Base-by-base conservation (phyloP, 2,888 invertebrate genomes). In the Drosophila atroscutellata region DNA sequence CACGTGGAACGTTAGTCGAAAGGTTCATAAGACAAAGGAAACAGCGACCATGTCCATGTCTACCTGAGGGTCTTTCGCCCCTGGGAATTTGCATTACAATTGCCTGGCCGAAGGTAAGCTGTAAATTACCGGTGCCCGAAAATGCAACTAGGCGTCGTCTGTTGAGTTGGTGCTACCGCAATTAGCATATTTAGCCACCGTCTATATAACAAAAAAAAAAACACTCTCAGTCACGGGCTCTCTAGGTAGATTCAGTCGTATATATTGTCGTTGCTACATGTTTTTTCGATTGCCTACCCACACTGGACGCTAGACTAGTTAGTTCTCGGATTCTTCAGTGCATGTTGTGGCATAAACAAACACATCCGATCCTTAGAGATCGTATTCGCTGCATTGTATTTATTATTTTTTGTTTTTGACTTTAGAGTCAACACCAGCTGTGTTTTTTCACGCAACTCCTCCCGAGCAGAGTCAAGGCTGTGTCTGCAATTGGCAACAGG, bases 331-430 rank as follows among this genome's bases (percentile, higher is more conserved):
- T 68, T 49, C 70, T 61, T 20, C 36, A 20, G 64, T 56, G 62
- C 86, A 69, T 88, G 86, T 59, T 72, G 81, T 74, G 88, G 88
- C 86, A 86, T 86, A 86, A 90, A 88, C 73, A 90, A 88, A 79
- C 66, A 63, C 24, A 34, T n/a, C 32, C 66, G 61, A 72, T 75
- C 60, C 66, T 59, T 45, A 36, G 56, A 56, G 67, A 78, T 83
- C 61, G 73, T 75, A 68, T 86, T 84, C 58, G 54, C 52, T 63
- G 62, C 57, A 72, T 74, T 77, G 74, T 60, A 75, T 72, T 71
- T 65, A 59, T 45, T 64, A 18, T 62, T 72, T 68, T 68, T 68
- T 75, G 55, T 63, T 59, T 52, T 42, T 26, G 24, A 45, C 7
- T 15, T 24, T 60, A 15, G 8, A 20, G 42, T 26, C 45, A 47